Evolutionary conservation across 2,797 vertebrate species (phyloP).

Genomic region (Gallinago nigripennis): DNA sequence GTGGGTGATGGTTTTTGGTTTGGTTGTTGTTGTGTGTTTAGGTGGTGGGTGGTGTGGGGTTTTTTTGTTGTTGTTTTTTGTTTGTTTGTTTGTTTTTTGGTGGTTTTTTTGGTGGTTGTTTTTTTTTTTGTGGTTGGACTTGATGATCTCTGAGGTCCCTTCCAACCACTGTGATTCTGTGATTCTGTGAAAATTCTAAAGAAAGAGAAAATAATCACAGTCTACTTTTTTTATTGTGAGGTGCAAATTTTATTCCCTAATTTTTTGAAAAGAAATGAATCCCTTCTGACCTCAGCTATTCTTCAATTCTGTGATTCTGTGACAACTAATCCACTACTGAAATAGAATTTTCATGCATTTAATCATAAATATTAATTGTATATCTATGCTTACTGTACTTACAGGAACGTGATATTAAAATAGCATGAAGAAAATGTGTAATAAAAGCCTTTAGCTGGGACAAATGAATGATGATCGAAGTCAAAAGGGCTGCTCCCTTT

Average conservation of each 20-base stretch:
- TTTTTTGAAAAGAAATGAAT: background rate
- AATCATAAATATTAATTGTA: background rate
- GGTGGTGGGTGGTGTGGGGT: no score
- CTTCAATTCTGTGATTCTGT: background rate
- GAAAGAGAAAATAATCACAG: background rate
- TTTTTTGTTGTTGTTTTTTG: no score
- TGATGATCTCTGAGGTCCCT: no score
- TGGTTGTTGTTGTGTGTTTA: no score
- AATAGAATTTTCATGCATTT: background rate
- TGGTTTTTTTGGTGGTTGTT: no score
- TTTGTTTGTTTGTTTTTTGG: no score
- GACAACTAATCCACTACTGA: background rate
- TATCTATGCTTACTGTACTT: background rate
- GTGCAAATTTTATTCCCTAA: background rate
- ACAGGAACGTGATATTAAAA: background rate
- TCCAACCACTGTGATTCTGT: no score
- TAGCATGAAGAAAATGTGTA: background rate
- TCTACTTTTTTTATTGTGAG: background rate
- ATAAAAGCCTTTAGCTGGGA: background rate
- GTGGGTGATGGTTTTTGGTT: no score
- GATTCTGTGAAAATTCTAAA: background rate
- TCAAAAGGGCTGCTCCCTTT: background rate
- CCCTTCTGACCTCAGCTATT: background rate
- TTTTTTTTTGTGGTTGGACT: no score
- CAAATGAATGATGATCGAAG: background rate